phyloP scores from a whole-genome alignment of 2,888 invertebrate species.

The Andrena marginata region DNA sequence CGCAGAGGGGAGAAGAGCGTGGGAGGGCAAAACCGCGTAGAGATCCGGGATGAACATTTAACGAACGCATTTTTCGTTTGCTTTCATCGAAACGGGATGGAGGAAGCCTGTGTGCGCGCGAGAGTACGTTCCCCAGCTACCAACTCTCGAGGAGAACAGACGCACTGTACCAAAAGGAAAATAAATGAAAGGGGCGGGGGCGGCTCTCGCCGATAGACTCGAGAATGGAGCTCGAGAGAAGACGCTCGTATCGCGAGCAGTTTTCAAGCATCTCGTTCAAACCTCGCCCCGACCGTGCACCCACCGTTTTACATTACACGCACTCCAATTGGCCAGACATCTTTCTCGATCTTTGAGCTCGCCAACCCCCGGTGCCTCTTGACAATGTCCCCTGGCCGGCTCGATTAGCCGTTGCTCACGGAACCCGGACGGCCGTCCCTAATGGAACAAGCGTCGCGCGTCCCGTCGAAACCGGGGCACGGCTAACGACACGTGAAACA shows the following conservation, averaged over 20 bases:
- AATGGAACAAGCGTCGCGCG: constrained; percentile 26
- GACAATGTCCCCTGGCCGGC: not conserved
- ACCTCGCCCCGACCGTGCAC: not conserved
- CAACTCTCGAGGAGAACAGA: constrained; percentile 22
- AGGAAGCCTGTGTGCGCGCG: not conserved
- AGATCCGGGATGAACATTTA: constrained; percentile 51
- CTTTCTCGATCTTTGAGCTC: constrained; percentile 2
- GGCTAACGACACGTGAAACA: constrained; percentile 48
- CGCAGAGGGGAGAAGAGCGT: not conserved
- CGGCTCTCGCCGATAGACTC: constrained; percentile 10
- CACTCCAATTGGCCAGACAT: constrained; percentile 40
- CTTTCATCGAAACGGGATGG: constrained; percentile 30
- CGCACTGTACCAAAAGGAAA: constrained; percentile 21
- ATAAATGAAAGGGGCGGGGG: constrained; percentile 33
- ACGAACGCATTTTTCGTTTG: constrained; percentile 35
- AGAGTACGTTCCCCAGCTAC: not conserved
- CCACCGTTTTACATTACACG: constrained; percentile 21
- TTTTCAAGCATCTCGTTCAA: not conserved
- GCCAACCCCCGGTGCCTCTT: not conserved
- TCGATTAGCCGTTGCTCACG: constrained; percentile 38
- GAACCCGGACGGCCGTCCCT: constrained; percentile 20
- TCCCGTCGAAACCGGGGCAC: constrained; percentile 48
- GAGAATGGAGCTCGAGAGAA: constrained; percentile 20
- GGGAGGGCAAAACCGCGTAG: not conserved
- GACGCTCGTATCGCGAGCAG: constrained; percentile 15